Evolutionary conservation across 1,140 invertebrate genomes (phyloP), one percentile per base, ranked within the genome.

Genomic region (Nasonia longicornis): DNA sequence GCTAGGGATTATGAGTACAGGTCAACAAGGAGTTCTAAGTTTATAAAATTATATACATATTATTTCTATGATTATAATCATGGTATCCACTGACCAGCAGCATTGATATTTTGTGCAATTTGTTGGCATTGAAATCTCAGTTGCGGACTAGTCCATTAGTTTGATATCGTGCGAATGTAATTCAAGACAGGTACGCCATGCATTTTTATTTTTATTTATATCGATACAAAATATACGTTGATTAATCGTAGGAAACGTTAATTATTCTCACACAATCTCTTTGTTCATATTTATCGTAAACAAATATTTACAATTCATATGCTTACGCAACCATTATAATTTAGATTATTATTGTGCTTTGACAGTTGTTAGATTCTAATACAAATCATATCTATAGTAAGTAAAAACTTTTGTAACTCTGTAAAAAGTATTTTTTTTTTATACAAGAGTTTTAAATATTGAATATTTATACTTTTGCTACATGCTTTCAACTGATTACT

Each of bases 131-230:
- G 29, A n/a, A 42, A 73, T 73, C 71, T 42, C 71, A 73, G 71
- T 73, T 73, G 71, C 48, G 71, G 71, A 73, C 20, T 71, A 8
- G 2, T 42, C 70, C 45, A 69, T 69, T n/a, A 52, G 14, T 73
- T 48, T 45, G 71, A 73, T 52, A 42, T 38, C 20, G 52, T n/a
- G 52, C 52, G 20, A 58, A 58, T 52, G 20, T 8, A 58, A 58
- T 69, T 29, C 0, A 69, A 69, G 66, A 42, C 10, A 42, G 38
- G 38, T 42, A 42, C 10, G 10, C 8, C 10, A 42, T 42, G 38
- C 38, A 42, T 42, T 42, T 8, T 8, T 42, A 42, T 42, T 10
- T 42, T 42, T 42, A 42, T 42, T 29, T 69, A 69, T 20, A 31
- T 69, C 14, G 22, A 14, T 69, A 35, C 7, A 69, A 69, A 58